Conservation (phyloP, 2,113 vertebrate genomes). For the Sminthopsis crassicaudata region DNA sequence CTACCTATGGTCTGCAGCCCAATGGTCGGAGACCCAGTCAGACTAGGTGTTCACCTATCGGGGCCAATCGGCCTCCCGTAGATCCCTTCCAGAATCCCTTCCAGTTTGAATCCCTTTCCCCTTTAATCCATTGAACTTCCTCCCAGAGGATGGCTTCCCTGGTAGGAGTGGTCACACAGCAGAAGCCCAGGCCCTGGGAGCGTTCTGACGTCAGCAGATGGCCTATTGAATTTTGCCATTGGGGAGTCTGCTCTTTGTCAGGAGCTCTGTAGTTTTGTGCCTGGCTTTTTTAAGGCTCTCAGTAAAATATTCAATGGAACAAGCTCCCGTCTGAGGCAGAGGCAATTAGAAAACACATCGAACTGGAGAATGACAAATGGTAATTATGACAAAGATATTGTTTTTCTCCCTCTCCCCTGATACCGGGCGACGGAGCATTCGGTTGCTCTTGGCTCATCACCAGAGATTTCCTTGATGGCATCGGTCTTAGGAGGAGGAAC, state of each 20-base stretch:
- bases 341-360: constrained; percentile 57
- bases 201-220: constrained; percentile 1
- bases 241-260: constrained; percentile 25
- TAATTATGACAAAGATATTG: constrained; percentile 61
- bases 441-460: constrained; percentile 53
- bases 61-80: background rate
- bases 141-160: background rate
- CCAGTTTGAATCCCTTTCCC: background rate
- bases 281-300: constrained; percentile 61
- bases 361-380: constrained; percentile 51
- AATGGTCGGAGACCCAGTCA: background rate
- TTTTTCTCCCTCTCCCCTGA: constrained; percentile 29
- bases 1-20: background rate
- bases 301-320: constrained; percentile 60
- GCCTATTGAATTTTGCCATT: constrained; percentile 11
- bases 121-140: constrained; percentile 47
- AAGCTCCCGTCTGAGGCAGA: constrained; percentile 58
- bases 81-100: background rate
- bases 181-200: constrained; percentile 2
- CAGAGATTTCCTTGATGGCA: constrained; percentile 53
- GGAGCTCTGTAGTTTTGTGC: constrained; percentile 36
- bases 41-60: background rate
- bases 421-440: constrained; percentile 5
- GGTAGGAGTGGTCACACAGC: background rate
- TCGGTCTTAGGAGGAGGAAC: constrained; percentile 57